A percentile compares a stretch with the other conserved stretches of the same genome.
Conservation (phyloP, 2,888 invertebrate genomes). For the Microctonus brassicae region DNA sequence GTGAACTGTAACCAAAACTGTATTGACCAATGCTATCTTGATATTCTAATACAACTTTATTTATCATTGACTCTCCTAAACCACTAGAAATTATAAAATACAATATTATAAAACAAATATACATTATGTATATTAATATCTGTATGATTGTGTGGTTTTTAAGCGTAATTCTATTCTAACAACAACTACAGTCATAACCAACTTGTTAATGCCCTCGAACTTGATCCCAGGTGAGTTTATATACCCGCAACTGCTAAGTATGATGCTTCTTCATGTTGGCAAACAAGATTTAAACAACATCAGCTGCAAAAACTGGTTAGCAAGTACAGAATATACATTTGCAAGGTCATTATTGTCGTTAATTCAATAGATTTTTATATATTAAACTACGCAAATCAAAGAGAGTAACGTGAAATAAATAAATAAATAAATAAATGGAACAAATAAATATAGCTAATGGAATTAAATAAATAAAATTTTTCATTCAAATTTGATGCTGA, state of each 20-base stretch:
- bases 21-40: constrained; percentile 70
- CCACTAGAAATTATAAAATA: constrained; percentile 41
- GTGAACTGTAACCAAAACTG: constrained; percentile 68
- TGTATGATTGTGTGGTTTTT: background rate
- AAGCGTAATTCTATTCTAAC: background rate
- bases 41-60: constrained; percentile 53
- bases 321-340: background rate
- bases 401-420: background rate
- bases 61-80: constrained; percentile 42
- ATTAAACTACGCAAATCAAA: background rate
- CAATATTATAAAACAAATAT: constrained; percentile 38
- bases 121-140: constrained; percentile 15
- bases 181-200: background rate
- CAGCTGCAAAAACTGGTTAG: constrained; percentile 27
- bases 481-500: background rate
- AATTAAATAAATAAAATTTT: background rate
- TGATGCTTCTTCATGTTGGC: background rate
- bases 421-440: background rate
- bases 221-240: constrained; percentile 30
- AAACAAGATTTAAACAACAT: background rate
- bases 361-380: background rate
- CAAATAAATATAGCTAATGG: background rate
- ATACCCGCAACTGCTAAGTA: constrained; percentile 14
- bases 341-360: constrained; percentile 19
- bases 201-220: constrained; percentile 32